Evolutionary conservation across 2,113 vertebrate genomes (phyloP), one percentile per base, ranked within the genome.

Genomic region (Mixornis gularis): DNA sequence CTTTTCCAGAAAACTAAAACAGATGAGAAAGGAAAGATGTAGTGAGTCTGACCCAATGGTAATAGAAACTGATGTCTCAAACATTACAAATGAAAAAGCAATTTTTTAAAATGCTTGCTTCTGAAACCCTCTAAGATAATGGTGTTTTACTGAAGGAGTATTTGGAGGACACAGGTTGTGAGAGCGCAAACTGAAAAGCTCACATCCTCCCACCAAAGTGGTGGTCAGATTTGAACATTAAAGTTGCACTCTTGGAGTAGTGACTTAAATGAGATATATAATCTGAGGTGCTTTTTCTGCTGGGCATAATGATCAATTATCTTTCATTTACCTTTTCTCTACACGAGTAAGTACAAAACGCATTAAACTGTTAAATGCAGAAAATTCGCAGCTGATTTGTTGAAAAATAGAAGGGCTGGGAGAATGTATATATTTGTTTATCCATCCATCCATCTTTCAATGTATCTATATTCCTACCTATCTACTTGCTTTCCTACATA

Each of bases 261-360:
- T 82, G 65, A 94, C 82, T 96, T 89, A 89, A 83, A 82, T 78
- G 81, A 91, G 62, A 63, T 66, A n/a, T n/a, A 52, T 66, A 76
- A 85, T 68, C 76, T 74, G 34, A 85, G 58, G 27, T 89, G 30
- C 10, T 92, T 97, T 79, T 95, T 87, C 70, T 95, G 32, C 34
- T 66, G 74, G 36, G 48, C 69, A 84, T 93, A 96, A 86, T 86
- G 87, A 85, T 38, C 43, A 89, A 85, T 95, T 95, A 85, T 92
- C 94, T 98, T 97, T 97, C 60, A 91, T 96, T 96, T 96, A 79
- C n/a, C 44, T 95, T 95, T 97, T 96, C 72, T 94, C 69, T 92
- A 68, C 15, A 88, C 94, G 43, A 94, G 30, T 79, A 94, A 73
- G 48, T 91, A 63, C 63, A 81, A 60, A 46, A 79, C 77, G 43